These are phyloP conservation scores for Pteria penguin DNA, from an alignment of 2,888 invertebrate genomes.

Conservation along the genomic window DNA sequence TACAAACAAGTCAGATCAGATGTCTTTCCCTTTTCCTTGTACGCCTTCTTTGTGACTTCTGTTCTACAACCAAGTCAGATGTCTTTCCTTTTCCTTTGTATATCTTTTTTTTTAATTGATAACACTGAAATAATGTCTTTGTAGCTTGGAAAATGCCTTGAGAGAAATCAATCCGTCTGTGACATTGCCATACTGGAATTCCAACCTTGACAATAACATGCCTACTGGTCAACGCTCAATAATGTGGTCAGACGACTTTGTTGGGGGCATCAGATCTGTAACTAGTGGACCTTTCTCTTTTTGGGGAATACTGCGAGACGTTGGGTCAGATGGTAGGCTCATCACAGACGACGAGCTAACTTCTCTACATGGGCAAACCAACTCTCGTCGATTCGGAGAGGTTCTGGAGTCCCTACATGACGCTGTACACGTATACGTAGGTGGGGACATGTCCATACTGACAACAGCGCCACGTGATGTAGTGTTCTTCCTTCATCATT, in stretches of 20 bases:
- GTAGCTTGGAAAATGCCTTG: neutral
- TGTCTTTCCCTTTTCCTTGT: too few species aligned
- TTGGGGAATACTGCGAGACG: neutral
- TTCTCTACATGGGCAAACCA: neutral
- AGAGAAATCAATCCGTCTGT: neutral
- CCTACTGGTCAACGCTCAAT: neutral
- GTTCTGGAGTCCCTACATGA: neutral
- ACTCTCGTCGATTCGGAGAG: neutral
- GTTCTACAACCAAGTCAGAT: too few species aligned
- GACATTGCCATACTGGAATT: neutral
- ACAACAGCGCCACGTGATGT: neutral
- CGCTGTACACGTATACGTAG: neutral
- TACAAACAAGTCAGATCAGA: too few species aligned
- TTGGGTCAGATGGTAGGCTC: neutral
- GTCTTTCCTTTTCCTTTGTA: too few species aligned
- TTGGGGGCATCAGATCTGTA: neutral
- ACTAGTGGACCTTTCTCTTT: neutral
- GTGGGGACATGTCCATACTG: neutral
- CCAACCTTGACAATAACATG: neutral
- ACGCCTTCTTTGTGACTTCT: too few species aligned
- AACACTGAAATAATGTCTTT: too few species aligned
- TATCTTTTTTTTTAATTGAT: too few species aligned
- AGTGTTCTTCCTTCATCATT: neutral
- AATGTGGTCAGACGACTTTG: neutral
- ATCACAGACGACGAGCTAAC: neutral